Evolutionary conservation across 2,888 invertebrate genomes (phyloP).

Genomic region (Eristalis pertinax): DNA sequence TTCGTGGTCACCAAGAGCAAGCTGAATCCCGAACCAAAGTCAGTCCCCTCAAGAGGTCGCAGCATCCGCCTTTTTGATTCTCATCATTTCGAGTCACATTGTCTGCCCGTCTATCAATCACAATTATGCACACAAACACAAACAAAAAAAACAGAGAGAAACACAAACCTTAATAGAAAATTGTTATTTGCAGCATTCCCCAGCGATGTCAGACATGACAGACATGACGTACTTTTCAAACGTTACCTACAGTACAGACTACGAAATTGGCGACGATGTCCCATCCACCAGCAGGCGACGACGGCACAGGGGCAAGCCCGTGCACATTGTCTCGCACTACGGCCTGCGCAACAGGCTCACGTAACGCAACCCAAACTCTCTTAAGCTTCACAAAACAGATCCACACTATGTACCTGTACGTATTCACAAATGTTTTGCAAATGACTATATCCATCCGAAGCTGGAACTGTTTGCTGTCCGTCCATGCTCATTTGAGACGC

Average conservation of each 20-base stretch:
- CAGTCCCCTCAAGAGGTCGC: too few species aligned
- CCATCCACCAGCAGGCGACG: constrained; percentile 6
- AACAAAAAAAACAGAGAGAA: not conserved
- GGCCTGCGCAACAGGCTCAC: constrained; percentile 49
- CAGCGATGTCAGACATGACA: constrained; percentile 22
- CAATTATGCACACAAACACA: not conserved
- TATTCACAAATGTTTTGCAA: constrained; percentile 3
- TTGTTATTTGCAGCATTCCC: constrained; percentile 56
- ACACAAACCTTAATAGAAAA: constrained; percentile 20
- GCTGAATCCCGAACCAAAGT: too few species aligned
- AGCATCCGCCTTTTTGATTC: too few species aligned
- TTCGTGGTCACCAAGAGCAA: too few species aligned
- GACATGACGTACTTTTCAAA: constrained; percentile 11
- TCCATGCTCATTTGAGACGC: not conserved
- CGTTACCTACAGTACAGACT: constrained; percentile 4
- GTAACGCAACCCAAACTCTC: constrained; percentile 11
- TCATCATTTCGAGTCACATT: too few species aligned
- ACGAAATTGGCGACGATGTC: constrained; percentile 22
- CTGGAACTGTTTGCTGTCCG: not conserved
- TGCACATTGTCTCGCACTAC: constrained; percentile 51
- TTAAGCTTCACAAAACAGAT: not conserved
- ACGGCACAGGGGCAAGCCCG: constrained; percentile 10
- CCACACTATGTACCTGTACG: constrained; percentile 26
- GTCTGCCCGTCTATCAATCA: not conserved
- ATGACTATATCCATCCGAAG: not conserved